A percentile compares a stretch with the other conserved stretches of the same genome.
phyloP scores from a whole-genome alignment of 1,140 invertebrate species.

The Bombus cullumanus region DNA sequence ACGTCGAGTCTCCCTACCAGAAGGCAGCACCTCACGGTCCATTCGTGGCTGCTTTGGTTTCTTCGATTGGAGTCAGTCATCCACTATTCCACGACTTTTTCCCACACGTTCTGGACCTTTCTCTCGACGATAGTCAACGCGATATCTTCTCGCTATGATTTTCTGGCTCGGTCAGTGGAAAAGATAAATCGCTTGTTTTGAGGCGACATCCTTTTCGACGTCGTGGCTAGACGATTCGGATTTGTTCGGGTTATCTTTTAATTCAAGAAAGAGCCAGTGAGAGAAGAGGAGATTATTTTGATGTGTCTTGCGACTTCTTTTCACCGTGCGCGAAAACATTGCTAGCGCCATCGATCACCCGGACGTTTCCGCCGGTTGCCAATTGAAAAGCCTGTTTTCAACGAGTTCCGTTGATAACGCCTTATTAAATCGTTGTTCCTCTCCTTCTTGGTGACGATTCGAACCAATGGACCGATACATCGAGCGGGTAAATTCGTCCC shows the following conservation, averaged over 20 bases:
- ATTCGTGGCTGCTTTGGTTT: not conserved
- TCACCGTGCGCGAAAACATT: not conserved
- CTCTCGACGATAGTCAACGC: constrained; percentile 42
- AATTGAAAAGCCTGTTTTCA: not conserved
- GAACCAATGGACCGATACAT: not conserved
- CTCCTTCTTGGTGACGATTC: not conserved
- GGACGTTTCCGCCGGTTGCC: not conserved
- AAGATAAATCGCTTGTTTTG: constrained; percentile 81
- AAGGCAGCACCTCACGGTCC: constrained; percentile 54
- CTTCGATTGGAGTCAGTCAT: not conserved
- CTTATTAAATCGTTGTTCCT: constrained; percentile 6
- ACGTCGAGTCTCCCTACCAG: constrained; percentile 3
- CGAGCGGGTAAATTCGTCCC: not conserved
- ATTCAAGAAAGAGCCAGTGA: not conserved
- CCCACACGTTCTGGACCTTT: constrained; percentile 16
- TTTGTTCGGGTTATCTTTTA: constrained; percentile 28
- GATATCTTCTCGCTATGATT: constrained; percentile 61
- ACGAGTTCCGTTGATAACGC: not conserved
- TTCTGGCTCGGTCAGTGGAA: constrained; percentile 74
- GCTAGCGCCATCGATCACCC: not conserved
- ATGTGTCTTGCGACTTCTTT: not conserved
- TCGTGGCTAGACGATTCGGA: constrained; percentile 19
- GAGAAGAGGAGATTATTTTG: no score
- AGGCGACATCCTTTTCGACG: constrained; percentile 54
- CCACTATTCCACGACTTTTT: constrained; percentile 14